Evolutionary conservation across 2,888 invertebrate genomes (phyloP).

Genomic region (Drosophila crucigera): DNA sequence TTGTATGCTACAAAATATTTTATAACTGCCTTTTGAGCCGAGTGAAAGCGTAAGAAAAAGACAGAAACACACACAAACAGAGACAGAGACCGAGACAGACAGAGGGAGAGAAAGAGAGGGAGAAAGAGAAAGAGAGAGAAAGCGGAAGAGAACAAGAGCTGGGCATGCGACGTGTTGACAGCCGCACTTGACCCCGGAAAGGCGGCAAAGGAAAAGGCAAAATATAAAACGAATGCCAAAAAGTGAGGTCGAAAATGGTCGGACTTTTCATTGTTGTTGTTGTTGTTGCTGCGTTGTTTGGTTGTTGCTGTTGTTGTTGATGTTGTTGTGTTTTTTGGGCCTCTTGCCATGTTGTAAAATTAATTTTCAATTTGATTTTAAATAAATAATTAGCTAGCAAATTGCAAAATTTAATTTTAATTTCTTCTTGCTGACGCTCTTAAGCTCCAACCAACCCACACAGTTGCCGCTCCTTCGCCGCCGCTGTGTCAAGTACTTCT

Average conservation of each 20-base stretch:
- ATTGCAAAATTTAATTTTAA: conserved; percentile 85
- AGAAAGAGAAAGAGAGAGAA: neutral
- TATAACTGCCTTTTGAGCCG: conserved; percentile 62
- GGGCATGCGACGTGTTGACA: conserved; percentile 42
- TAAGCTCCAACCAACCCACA: conserved; percentile 22
- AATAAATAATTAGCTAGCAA: conserved; percentile 85
- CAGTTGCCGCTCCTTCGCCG: conserved; percentile 7
- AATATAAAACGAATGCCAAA: conserved; percentile 42
- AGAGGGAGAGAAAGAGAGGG: neutral
- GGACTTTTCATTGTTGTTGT: conserved; percentile 53
- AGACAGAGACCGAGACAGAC: neutral
- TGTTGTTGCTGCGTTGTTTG: conserved; percentile 30
- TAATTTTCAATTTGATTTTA: conserved; percentile 85
- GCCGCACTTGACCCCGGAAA: conserved; percentile 56
- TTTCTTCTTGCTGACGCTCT: conserved; percentile 66
- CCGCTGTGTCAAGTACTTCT: conserved; percentile 49
- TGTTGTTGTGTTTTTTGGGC: conserved; percentile 26
- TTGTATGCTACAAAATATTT: conserved; percentile 77
- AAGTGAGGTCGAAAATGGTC: conserved; percentile 36
- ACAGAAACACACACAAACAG: conserved; percentile 4
- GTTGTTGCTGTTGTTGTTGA: conserved; percentile 24
- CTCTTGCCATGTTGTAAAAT: conserved; percentile 82
- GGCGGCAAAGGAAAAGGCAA: conserved; percentile 27
- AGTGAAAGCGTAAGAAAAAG: conserved; percentile 1
- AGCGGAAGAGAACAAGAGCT: neutral